These are phyloP conservation scores for Sycophila texana DNA, from an alignment of 2,888 invertebrate species.

Conservation along the genomic window DNA sequence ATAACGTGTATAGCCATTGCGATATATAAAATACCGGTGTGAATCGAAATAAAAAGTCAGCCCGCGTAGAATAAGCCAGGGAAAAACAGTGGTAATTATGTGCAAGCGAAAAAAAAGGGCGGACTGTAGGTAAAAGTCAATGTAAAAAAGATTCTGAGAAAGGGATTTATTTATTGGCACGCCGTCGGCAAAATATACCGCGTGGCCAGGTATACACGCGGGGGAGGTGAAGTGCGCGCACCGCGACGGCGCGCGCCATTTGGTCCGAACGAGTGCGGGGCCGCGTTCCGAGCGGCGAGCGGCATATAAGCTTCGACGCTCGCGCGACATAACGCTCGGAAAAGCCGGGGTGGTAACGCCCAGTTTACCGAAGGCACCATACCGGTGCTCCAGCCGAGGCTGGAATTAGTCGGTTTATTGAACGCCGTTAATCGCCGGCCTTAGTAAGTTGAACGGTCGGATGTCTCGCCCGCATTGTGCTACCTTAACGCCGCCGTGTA, in stretches of 20 bases:
- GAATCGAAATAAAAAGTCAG: too few relatives aligned
- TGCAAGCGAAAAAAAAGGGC: too few relatives aligned
- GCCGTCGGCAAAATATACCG: neutral
- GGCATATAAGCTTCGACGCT: neutral
- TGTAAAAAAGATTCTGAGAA: too few relatives aligned
- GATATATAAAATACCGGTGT: too few relatives aligned
- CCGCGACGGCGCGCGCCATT: neutral
- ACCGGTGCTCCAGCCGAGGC: neutral
- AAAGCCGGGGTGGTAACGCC: neutral
- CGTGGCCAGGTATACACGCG: neutral
- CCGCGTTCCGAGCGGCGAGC: neutral
- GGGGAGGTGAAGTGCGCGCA: neutral
- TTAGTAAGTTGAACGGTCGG: neutral
- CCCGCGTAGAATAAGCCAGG: too few relatives aligned
- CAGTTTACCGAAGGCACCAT: neutral
- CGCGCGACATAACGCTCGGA: neutral
- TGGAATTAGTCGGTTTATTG: constrained; percentile 1
- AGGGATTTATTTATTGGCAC: too few relatives aligned
- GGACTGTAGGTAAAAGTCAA: too few relatives aligned
- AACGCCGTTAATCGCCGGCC: neutral
- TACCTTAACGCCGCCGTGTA: neutral
- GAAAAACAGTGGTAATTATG: too few relatives aligned
- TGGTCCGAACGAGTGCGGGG: neutral
- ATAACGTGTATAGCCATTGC: too few relatives aligned
- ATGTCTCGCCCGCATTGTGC: neutral